Base-by-base conservation (phyloP, 2,797 vertebrate species). In the Bryconaethiops microstoma region DNA sequence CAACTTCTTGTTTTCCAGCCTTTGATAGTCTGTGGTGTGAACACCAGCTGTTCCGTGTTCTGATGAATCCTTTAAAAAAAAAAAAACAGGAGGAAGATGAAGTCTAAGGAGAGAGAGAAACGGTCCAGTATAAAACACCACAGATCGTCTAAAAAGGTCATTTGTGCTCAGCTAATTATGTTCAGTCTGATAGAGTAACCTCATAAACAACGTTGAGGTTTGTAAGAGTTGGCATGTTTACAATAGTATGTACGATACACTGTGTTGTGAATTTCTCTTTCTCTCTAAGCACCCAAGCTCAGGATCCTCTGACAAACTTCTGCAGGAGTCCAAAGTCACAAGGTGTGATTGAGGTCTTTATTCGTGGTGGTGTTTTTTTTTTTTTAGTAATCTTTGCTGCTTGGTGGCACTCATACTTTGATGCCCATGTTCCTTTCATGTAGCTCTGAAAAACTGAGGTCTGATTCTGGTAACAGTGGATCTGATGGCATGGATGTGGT, bases 271-370 rank as follows among this genome's bases (percentile, higher is more conserved):
- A 7, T 69, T 29, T 60, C 7, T 14, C 16, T 21, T 76, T 2
- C 16, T 74, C 39, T 64, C 45, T 21, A 82, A 81, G 40, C 29
- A 57, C 23, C 42, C 77, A 2, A 48, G 72, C 54, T 68, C 70
- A 71, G 40, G 29, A 52, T 23, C 78, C 48, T 23, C 60, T 48
- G n/a, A 17, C 19, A 81, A 81, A 76, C 77, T 82, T 78, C 77
- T 81, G 35, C 85, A 86, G 80, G 85, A 85, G 77, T 69, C 85
- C 9, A 77, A 74, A 29, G 80, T 86, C 17, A 76, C 80, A 73
- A 87, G 88, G 88, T 89, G 50, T 52, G 84, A 52, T 54, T 42
- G 21, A 48, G 13, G 1, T n/a, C 16, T 70, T 62, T 21, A 23
- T 45, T 57, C 50, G 7, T 55, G 14, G 19, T 57, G 39, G 16